Evolutionary conservation across 2,888 invertebrate genomes (phyloP), one percentile per base, ranked within the genome.

Genomic region (Lithodes maja): DNA sequence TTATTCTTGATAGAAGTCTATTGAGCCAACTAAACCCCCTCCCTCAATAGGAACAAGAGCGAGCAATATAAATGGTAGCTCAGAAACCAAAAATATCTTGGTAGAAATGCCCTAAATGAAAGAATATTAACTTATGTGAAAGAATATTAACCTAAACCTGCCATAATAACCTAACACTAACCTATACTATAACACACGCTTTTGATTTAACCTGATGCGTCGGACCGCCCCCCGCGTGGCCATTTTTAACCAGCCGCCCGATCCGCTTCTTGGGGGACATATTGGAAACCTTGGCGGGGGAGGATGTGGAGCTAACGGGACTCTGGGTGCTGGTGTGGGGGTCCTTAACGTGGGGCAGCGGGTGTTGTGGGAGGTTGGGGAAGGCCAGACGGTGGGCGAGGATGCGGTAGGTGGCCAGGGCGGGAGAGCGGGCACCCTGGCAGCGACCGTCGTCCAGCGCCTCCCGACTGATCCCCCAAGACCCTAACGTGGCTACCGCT

Each of bases 351-450:
- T 33, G 69, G 74, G 82, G 71, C 55, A 80, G 81, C 52, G 49
- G 50, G 17, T 5, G 2, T 77, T 68, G 77, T 52, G 33, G 78
- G 77, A 54, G 78, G 0, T 77, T 50, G 1, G 33, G 83, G 69
- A n/a, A 61, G 69, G 82, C 68, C 3, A 87, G 83, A 53, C 87
- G 87, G 54, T 87, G 87, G 3, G 83, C 68, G 12, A 87, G 69
- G 71, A 87, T 87, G n/a, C 87, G 87, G 83, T 87, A 87, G 54
- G 87, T 87, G n/a, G 83, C 87, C 5, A 87, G 75, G 7, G 87
- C 61, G 17, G 87, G 87, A 2, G 87, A 87, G 9, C 87, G 87
- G 5, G 87, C 87, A 9, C 87, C 87, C 69, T 83, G 50, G 53
- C 78, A 17, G 0, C 52, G n/a, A 9, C 78, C 83, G 15, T 87